A percentile compares a stretch with the other conserved stretches of the same genome.
Conservation (phyloP, 2,797 vertebrate genomes). For the Urosaurus nigricauda region DNA sequence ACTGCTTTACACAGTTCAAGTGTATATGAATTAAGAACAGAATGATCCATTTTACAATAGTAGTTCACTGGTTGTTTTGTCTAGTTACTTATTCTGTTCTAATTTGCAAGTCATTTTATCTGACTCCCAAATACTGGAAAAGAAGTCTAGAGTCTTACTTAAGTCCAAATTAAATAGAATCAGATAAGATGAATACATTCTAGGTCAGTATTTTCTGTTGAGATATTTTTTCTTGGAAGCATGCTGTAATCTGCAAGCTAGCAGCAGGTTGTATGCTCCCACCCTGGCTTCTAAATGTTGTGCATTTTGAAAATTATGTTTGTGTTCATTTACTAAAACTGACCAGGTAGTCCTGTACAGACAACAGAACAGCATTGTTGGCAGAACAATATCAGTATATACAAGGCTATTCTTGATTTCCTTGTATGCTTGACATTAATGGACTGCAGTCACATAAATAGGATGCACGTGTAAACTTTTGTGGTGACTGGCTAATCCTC, state of each 20-base stretch:
- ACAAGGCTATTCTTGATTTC: not conserved
- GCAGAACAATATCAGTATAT: not conserved
- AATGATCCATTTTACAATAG: not conserved
- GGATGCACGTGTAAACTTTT: not conserved
- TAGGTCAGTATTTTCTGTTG: not conserved
- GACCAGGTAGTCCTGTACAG: not conserved
- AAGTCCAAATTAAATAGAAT: not conserved
- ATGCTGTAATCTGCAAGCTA: not conserved
- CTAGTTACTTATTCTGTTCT: not conserved
- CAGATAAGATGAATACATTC: not conserved
- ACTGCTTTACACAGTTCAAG: not conserved
- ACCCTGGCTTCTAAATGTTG: not conserved
- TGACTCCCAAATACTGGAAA: not conserved
- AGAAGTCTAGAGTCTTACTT: not conserved
- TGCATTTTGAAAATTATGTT: not conserved
- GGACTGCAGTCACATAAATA: not conserved
- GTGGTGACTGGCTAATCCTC: not conserved
- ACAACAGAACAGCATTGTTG: not conserved
- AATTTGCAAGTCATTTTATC: not conserved
- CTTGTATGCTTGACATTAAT: not conserved
- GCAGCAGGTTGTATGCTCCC: not conserved
- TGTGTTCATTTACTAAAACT: not conserved
- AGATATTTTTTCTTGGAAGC: not conserved
- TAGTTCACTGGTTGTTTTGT: not conserved
- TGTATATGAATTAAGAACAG: not conserved